Percentiles rank a stretch among this genome's conserved stretches.
These are phyloP conservation scores for Eucidaris tribuloides DNA, from an alignment of 35 echinoderm and acorn worm genomes.

Conservation along the genomic window DNA sequence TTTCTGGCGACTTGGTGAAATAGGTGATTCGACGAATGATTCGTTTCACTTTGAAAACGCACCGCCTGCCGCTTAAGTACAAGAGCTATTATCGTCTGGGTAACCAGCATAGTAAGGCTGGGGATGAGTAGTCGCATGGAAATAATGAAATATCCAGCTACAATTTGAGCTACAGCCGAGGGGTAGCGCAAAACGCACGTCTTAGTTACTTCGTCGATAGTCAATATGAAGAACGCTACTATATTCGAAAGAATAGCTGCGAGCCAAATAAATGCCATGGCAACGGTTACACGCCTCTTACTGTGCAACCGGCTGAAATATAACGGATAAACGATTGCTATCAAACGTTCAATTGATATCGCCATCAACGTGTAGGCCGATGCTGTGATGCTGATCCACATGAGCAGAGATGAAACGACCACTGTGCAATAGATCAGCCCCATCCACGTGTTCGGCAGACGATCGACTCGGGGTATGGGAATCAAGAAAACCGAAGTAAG, in stretches of 20 bases:
- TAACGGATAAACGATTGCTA: constrained; percentile 84
- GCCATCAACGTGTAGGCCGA: constrained; percentile 73
- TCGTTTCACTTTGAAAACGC: constrained; percentile 6
- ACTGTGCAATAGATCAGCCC: constrained; percentile 78
- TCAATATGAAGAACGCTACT: constrained; percentile 23
- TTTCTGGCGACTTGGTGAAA: neutral
- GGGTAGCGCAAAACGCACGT: constrained; percentile 36
- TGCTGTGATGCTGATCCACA: constrained; percentile 73
- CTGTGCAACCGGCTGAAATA: constrained; percentile 51
- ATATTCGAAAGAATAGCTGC: constrained; percentile 42
- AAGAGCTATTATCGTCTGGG: neutral
- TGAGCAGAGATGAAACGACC: constrained; percentile 45
- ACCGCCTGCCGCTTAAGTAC: constrained; percentile 25
- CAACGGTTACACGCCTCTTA: constrained; percentile 12
- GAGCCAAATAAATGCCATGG: constrained; percentile 47
- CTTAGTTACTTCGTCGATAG: neutral
- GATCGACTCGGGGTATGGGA: constrained; percentile 31
- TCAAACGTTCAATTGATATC: constrained; percentile 75
- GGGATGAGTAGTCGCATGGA: constrained; percentile 66
- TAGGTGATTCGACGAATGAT: too few species aligned
- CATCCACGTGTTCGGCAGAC: neutral
- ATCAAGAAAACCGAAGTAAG: constrained; percentile 67
- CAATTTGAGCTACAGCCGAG: neutral
- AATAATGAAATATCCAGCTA: constrained; percentile 54
- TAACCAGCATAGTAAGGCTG: constrained; percentile 54